phyloP scores from a whole-genome alignment of 2,888 invertebrate species.

The Mayetiola destructor region DNA sequence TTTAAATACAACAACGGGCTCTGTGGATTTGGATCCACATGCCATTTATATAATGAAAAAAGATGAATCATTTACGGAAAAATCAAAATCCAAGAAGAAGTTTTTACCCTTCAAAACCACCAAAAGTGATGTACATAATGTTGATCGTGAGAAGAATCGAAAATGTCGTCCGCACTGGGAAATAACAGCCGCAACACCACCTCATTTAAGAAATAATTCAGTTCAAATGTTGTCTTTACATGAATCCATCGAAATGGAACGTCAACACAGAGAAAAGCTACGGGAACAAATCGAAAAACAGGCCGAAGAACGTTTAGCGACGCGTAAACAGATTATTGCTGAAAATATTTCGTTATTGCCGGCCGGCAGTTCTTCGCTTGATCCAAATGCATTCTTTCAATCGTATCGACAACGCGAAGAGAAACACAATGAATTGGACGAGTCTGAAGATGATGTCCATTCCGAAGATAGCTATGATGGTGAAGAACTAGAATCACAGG shows the following conservation, averaged over 20 bases:
- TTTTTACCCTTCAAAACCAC: constrained; percentile 32
- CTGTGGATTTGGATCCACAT: constrained; percentile 26
- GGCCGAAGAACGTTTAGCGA: constrained; percentile 13
- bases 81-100: constrained; percentile 23
- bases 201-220: constrained; percentile 27
- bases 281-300: constrained; percentile 11
- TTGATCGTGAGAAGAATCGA: constrained; percentile 29
- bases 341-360: not conserved
- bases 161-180: constrained; percentile 30
- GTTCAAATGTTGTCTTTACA: constrained; percentile 27
- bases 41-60: constrained; percentile 21
- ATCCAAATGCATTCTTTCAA: constrained; percentile 14
- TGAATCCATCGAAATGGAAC: constrained; percentile 26
- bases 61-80: not conserved
- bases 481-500: not conserved
- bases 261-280: constrained; percentile 24
- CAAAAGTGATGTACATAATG: constrained; percentile 29
- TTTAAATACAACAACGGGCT: not conserved
- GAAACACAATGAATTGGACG: constrained; percentile 6
- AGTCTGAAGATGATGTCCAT: not conserved
- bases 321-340: not conserved
- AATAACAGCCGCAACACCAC: constrained; percentile 33
- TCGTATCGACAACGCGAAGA: constrained; percentile 14
- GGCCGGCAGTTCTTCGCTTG: not conserved
- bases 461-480: not conserved